phyloP scores from a whole-genome alignment of 2,888 invertebrate species.

The Acronicta aceris region DNA sequence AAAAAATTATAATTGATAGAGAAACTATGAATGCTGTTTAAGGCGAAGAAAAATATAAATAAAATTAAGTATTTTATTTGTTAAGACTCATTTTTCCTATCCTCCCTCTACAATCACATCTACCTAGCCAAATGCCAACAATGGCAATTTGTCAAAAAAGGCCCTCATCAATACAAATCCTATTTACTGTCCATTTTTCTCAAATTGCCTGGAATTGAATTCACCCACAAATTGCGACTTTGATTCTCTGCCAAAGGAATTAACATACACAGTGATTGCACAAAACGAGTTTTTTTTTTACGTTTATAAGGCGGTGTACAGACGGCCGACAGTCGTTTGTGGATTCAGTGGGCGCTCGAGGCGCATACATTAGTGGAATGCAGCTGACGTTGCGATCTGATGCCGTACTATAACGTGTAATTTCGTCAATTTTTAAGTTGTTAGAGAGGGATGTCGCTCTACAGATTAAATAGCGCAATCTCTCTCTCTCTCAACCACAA shows the following conservation, averaged over 20 bases:
- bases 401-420: background rate
- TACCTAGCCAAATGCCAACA: background rate
- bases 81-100: too few relatives aligned
- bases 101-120: background rate
- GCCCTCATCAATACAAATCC: conserved; percentile 16
- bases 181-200: conserved; percentile 28
- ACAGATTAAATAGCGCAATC: too few relatives aligned
- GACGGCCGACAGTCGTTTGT: conserved; percentile 22
- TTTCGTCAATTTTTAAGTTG: too few relatives aligned
- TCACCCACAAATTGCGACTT: conserved; percentile 39
- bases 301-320: conserved; percentile 11
- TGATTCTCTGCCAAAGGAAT: conserved; percentile 46
- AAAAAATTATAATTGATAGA: background rate
- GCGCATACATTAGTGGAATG: conserved; percentile 27
- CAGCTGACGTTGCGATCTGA: conserved; percentile 19
- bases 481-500: too few relatives aligned
- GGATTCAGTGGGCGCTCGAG: conserved; percentile 8
- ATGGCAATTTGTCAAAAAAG: conserved; percentile 12
- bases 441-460: too few relatives aligned
- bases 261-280: conserved; percentile 42
- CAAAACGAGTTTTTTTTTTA: conserved; percentile 11
- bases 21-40: too few relatives aligned
- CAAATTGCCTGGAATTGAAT: conserved; percentile 42
- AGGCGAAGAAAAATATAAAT: too few relatives aligned
- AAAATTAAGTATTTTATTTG: too few relatives aligned